Conservation (phyloP, 2,113 vertebrate genomes). For the Vimba vimba region DNA sequence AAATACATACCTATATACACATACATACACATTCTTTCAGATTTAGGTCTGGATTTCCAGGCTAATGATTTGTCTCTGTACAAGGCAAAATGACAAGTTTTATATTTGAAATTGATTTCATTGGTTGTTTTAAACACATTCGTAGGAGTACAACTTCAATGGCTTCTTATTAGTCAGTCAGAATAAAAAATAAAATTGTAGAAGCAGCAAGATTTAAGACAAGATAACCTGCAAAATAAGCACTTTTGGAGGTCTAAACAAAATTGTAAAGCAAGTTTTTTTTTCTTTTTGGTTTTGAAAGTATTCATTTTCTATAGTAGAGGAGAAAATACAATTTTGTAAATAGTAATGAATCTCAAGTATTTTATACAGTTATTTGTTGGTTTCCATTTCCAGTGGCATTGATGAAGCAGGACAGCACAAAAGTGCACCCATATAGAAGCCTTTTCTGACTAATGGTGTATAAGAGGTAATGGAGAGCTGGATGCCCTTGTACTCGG, state of each 20-base stretch:
- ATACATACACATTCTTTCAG: too few relatives aligned
- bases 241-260: neutral
- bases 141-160: neutral
- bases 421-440: neutral
- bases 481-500: constrained; percentile 20
- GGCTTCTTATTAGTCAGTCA: neutral
- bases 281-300: neutral
- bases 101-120: neutral
- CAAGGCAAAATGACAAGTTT: neutral
- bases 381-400: too few relatives aligned
- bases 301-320: neutral
- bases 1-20: too few relatives aligned
- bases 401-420: neutral
- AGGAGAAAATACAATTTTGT: neutral
- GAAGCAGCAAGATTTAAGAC: neutral
- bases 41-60: too few relatives aligned
- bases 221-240: neutral
- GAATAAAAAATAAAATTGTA: neutral
- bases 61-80: neutral
- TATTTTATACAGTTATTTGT: neutral
- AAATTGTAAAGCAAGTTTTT: too few relatives aligned
- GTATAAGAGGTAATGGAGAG: neutral
- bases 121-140: neutral
- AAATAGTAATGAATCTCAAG: neutral
- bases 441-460: constrained; percentile 1